These are phyloP conservation scores for Zaprionus capensis DNA, from an alignment of 1,140 invertebrate species.

Conservation along the genomic window DNA sequence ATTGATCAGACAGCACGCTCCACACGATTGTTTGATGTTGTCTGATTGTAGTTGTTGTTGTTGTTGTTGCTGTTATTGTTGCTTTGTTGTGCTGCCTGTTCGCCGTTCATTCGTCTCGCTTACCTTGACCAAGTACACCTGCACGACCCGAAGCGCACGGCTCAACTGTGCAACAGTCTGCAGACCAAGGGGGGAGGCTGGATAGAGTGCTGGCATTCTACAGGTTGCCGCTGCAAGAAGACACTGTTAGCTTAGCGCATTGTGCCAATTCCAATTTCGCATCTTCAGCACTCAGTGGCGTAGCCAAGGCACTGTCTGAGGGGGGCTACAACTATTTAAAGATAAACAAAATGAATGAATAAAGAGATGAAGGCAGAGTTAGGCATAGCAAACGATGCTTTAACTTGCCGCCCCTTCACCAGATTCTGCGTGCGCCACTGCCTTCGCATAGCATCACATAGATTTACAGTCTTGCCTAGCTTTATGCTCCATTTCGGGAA, in stretches of 20 bases:
- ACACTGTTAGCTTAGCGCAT: background rate
- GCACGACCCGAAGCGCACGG: conserved; percentile 15
- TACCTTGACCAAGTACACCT: conserved; percentile 73
- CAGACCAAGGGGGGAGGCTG: background rate
- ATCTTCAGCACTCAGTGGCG: conserved; percentile 17
- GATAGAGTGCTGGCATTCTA: conserved; percentile 22
- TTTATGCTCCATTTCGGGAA: conserved; percentile 41
- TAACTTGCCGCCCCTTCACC: background rate
- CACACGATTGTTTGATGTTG: conserved; percentile 9
- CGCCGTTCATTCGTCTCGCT: conserved; percentile 37
- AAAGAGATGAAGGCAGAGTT: background rate
- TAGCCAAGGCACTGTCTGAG: accelerated
- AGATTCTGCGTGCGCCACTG: background rate
- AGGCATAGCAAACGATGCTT: background rate
- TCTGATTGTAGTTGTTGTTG: conserved; percentile 12
- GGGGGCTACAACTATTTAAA: background rate
- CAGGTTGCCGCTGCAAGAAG: conserved; percentile 25
- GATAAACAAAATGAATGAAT: too few relatives aligned
- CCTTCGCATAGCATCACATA: background rate
- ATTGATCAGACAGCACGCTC: conserved; percentile 12
- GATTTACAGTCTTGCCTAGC: conserved; percentile 8
- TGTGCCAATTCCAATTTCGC: conserved; percentile 20
- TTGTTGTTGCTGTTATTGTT: conserved; percentile 10
- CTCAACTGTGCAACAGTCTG: background rate
- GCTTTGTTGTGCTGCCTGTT: conserved; percentile 8